Evolutionary conservation across 2,113 vertebrate species (phyloP).

Genomic region (Planiliza haematocheilus): DNA sequence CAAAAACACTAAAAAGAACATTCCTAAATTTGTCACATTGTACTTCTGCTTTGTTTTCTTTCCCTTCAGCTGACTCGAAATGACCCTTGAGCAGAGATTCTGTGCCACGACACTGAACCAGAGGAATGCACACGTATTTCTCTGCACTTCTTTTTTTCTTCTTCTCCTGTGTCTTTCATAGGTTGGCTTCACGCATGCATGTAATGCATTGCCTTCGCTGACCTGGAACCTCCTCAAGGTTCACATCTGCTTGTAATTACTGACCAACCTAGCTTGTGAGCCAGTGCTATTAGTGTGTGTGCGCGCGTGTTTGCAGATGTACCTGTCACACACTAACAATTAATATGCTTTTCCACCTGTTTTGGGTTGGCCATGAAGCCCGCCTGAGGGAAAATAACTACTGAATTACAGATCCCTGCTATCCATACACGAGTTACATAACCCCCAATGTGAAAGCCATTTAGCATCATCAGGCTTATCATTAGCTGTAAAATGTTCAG

Average conservation of each 20-base stretch:
- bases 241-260: conserved; percentile 78
- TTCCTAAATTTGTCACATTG: conserved; percentile 17
- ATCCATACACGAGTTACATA: conserved; percentile 19
- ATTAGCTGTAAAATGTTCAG: conserved; percentile 30
- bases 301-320: conserved; percentile 17
- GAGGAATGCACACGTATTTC: conserved; percentile 57
- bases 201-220: conserved; percentile 62
- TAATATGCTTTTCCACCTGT: conserved; percentile 66
- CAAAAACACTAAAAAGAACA: conserved; percentile 24
- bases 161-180: conserved; percentile 33
- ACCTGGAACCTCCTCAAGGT: conserved; percentile 61
- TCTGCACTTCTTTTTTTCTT: conserved; percentile 12
- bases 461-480: neutral
- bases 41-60: conserved; percentile 38
- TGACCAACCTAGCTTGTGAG: conserved; percentile 33
- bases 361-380: conserved; percentile 30
- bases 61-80: conserved; percentile 46
- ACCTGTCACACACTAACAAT: conserved; percentile 52
- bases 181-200: conserved; percentile 46
- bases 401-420: conserved; percentile 26
- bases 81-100: conserved; percentile 53
- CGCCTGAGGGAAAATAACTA: conserved; percentile 40
- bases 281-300: conserved; percentile 11
- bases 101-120: conserved; percentile 45
- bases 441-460: conserved; percentile 6